These are phyloP conservation scores for Brachyrhaphis roseni DNA, from an alignment of 2,797 vertebrate species.

Conservation along the genomic window DNA sequence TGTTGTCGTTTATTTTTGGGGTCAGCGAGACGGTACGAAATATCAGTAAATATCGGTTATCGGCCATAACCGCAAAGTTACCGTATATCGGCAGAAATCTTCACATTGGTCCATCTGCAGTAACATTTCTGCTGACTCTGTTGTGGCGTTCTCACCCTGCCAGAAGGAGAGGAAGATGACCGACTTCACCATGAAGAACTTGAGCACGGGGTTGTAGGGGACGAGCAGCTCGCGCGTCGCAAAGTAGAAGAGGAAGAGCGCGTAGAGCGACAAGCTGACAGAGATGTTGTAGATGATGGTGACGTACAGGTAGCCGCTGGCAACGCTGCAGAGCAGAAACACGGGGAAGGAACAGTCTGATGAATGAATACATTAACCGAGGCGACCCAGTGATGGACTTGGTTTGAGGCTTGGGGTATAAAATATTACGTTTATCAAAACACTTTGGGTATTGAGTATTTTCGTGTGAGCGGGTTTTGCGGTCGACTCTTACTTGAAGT, in stretches of 20 bases:
- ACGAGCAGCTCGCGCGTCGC: slow-evolving; percentile 94
- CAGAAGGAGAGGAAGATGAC: slow-evolving; percentile 98
- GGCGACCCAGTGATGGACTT: background rate
- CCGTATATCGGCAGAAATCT: too few species aligned
- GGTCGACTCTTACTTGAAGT: slow-evolving; percentile 90
- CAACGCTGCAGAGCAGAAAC: slow-evolving; percentile 81
- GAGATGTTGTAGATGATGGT: slow-evolving; percentile 99
- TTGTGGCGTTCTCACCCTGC: slow-evolving; percentile 62
- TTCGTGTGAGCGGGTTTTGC: background rate
- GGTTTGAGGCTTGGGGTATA: background rate
- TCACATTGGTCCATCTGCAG: background rate
- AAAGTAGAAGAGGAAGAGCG: slow-evolving; percentile 98
- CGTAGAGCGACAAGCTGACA: slow-evolving; percentile 95
- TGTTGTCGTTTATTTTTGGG: too few species aligned
- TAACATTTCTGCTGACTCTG: background rate
- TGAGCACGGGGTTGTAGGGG: slow-evolving; percentile 96
- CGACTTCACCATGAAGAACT: slow-evolving; percentile 99
- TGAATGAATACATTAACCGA: background rate
- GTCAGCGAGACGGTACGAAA: too few species aligned
- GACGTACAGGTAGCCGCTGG: slow-evolving; percentile 94
- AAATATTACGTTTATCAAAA: background rate
- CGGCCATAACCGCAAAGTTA: too few species aligned
- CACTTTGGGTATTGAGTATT: background rate
- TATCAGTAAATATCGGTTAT: too few species aligned
- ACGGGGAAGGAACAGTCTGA: background rate